These are phyloP conservation scores for Geophilus truncorum DNA, from an alignment of 2,888 invertebrate species.

Conservation along the genomic window DNA sequence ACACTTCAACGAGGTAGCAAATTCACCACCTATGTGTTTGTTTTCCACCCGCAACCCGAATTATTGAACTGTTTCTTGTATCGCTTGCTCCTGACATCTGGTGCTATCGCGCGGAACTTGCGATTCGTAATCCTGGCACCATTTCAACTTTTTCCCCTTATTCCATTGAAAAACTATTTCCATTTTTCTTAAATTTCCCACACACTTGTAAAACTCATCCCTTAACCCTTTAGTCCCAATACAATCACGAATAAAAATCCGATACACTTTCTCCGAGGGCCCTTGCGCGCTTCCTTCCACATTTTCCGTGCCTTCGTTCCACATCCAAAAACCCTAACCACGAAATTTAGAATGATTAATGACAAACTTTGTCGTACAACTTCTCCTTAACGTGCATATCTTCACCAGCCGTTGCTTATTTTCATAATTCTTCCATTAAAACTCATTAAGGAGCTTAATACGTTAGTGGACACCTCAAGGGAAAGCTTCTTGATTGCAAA, in stretches of 20 bases:
- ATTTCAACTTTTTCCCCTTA: neutral
- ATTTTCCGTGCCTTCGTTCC: too few species aligned
- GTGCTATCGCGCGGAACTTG: neutral
- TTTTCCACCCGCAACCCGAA: neutral
- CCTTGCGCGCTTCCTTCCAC: too few species aligned
- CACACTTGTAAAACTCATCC: neutral
- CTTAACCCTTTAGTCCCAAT: neutral
- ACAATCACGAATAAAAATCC: neutral
- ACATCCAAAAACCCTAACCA: neutral
- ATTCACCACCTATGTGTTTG: neutral
- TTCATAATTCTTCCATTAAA: constrained; percentile 20
- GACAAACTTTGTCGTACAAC: constrained; percentile 1
- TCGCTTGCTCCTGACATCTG: neutral
- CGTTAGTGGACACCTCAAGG: constrained; percentile 7
- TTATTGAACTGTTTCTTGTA: neutral
- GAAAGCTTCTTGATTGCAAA: constrained; percentile 16
- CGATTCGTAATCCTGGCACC: neutral
- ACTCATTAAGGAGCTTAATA: constrained; percentile 20
- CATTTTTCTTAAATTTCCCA: neutral
- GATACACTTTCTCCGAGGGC: too few species aligned
- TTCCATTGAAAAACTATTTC: neutral
- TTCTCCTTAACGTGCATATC: neutral
- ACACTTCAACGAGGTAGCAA: neutral
- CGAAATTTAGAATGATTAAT: constrained; percentile 1
- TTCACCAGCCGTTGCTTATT: neutral